Evolutionary conservation across 2,113 vertebrate genomes (phyloP).

Genomic region (Eulacestoma nigropectus): DNA sequence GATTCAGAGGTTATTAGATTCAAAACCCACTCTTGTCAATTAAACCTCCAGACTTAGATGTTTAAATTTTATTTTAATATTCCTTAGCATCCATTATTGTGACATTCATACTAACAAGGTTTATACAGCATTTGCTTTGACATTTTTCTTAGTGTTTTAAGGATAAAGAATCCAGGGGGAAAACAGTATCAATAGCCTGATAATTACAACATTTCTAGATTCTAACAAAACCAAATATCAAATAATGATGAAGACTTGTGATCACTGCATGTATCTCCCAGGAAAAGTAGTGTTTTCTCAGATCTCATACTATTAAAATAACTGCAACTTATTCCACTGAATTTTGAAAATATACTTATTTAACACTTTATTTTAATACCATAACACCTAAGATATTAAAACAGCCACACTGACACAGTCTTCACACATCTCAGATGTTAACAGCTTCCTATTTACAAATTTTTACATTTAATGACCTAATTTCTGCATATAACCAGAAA

Average conservation of each 20-base stretch:
- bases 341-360: neutral
- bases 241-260: neutral
- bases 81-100: neutral
- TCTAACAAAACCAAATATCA: neutral
- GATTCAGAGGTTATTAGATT: neutral
- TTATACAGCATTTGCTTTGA: neutral
- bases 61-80: neutral
- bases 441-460: neutral
- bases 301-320: neutral
- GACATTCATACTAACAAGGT: neutral
- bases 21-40: neutral
- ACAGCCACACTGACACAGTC: neutral
- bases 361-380: neutral
- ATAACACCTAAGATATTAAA: neutral
- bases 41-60: neutral
- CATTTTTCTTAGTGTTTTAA: neutral
- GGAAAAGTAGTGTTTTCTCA: neutral
- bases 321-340: neutral
- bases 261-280: neutral
- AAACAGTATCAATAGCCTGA: neutral
- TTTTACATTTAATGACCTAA: neutral
- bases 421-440: neutral
- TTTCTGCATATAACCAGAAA: neutral
- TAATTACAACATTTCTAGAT: neutral
- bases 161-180: neutral